phyloP scores from a whole-genome alignment of 1,140 invertebrate species.

The Euglossa dilemma region DNA sequence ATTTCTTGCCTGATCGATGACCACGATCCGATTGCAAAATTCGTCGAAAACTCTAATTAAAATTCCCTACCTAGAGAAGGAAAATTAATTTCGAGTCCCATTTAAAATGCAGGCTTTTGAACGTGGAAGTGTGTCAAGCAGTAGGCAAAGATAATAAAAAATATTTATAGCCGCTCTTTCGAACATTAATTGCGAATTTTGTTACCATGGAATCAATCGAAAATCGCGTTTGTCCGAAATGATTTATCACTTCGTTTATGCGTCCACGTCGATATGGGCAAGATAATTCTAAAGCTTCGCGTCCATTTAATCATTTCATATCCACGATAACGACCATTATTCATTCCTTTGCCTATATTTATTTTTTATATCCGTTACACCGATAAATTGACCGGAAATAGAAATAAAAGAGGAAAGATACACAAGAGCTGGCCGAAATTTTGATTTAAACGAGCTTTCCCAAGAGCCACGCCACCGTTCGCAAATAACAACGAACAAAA shows the following conservation, averaged over 20 bases:
- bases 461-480: neutral
- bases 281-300: neutral
- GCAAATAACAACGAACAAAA: neutral
- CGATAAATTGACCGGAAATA: neutral
- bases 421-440: neutral
- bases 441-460: neutral
- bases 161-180: neutral
- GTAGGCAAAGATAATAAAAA: neutral
- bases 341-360: neutral
- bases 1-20: too few relatives aligned
- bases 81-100: neutral
- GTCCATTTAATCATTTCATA: slow-evolving; percentile 2
- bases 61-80: neutral
- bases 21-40: neutral
- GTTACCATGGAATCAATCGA: neutral
- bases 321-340: neutral
- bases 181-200: neutral
- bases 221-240: neutral
- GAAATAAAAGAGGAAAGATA: neutral
- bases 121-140: neutral
- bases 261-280: neutral
- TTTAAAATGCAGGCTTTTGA: neutral
- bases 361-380: neutral
- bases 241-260: too few relatives aligned
- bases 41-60: neutral